Base-by-base conservation (phyloP, 1,140 invertebrate species). In the Cataglyphis hispanica region DNA sequence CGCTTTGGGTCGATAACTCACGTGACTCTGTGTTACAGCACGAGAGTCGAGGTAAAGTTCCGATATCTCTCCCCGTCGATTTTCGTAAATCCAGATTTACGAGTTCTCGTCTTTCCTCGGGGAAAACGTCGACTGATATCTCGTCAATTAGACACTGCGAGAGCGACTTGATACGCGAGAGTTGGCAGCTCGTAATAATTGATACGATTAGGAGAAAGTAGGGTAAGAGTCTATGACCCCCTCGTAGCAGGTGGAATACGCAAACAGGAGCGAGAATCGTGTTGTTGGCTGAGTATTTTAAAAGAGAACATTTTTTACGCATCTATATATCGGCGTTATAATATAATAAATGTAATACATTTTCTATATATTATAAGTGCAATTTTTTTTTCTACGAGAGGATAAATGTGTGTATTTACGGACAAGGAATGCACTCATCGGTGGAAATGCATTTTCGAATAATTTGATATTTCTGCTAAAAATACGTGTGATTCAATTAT, bases 151-250 rank as follows among this genome's bases (percentile, higher is more conserved):
- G 19, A 74, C 13, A 56, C 2, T 16, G n/a, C 22, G 25, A n/a
- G 56, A 43, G 56, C 69, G 78, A 46, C 60, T 31, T 74, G 53
- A 46, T 74, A 74, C 37, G 67, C 78, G 78, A 74, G 67, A 83
- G 78, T 56, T 69, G 67, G 43, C 67, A 83, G 78, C 40, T 56
- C 10, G 64, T 83, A 83, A 83, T 83, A 83, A 83, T 83, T 83
- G 78, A 83, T 83, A 72, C 78, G 78, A 83, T 83, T 83, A 83
- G 53, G 78, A 83, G 78, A 83, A 83, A 83, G 78, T 83, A 83
- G 78, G 78, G 78, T 83, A 83, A 83, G 58, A 61, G 78, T 83
- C 78, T 83, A 83, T 46, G 67, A 83, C 67, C 78, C 78, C 25
- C 67, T 7, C 11, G 50, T 60, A 27, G 66, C 78, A 72, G 53